Conservation (phyloP, 2,113 vertebrate genomes). For the Glaucidium brasilianum region DNA sequence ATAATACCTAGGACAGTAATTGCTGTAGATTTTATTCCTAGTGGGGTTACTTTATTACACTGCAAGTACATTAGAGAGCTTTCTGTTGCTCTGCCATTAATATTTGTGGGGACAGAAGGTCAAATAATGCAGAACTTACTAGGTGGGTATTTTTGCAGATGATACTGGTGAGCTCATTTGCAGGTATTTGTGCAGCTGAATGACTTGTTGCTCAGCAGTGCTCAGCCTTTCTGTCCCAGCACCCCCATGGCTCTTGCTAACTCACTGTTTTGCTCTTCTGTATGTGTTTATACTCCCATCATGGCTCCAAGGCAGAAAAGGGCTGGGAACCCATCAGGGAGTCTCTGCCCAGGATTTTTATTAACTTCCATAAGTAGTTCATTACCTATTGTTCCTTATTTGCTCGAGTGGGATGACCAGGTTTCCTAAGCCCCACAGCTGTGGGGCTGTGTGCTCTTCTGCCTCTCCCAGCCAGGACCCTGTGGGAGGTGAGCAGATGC, state of each 20-base stretch:
- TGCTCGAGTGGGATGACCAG: background rate
- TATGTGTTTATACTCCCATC: accelerated
- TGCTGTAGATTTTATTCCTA: background rate
- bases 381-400: background rate
- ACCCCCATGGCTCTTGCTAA: background rate
- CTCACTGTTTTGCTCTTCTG: background rate
- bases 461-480: background rate
- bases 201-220: background rate
- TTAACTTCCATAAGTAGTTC: background rate
- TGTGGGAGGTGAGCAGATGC: background rate
- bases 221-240: background rate
- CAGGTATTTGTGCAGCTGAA: background rate
- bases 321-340: background rate
- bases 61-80: background rate
- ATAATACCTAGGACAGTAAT: slow-evolving; percentile 3
- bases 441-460: background rate
- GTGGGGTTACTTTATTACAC: slow-evolving; percentile 12
- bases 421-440: background rate
- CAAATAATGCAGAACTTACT: background rate
- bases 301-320: background rate
- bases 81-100: background rate
- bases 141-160: background rate
- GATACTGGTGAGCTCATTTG: background rate
- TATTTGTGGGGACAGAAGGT: background rate
- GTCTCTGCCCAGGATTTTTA: background rate